These are phyloP conservation scores for Apostichopus japonicus DNA, from an alignment of 35 echinoderm and acorn worm species.

Conservation along the genomic window DNA sequence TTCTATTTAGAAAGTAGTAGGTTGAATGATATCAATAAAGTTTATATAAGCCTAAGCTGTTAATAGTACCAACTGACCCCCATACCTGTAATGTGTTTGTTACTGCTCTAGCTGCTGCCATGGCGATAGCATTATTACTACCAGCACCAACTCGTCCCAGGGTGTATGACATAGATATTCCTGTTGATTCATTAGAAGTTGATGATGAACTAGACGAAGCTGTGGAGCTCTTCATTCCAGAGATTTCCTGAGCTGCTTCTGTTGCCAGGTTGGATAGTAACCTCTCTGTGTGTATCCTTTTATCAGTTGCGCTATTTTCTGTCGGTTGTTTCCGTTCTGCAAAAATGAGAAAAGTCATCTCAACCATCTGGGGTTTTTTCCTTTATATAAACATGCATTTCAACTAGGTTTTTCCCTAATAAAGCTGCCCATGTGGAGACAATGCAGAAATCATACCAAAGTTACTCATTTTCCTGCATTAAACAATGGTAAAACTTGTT, in stretches of 20 bases:
- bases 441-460: background rate
- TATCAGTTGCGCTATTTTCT: constrained; percentile 79
- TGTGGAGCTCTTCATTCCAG: constrained; percentile 49
- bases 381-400: background rate
- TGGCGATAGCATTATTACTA: constrained; percentile 84
- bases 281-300: constrained; percentile 69
- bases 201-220: constrained; percentile 33
- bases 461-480: background rate
- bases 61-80: background rate
- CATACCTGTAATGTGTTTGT: constrained; percentile 96
- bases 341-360: background rate
- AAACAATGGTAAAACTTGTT: background rate
- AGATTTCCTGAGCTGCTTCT: constrained; percentile 77
- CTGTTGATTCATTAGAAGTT: constrained; percentile 24
- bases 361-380: background rate
- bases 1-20: no score
- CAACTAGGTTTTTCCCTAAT: background rate
- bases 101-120: constrained; percentile 97
- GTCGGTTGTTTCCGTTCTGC: constrained; percentile 76
- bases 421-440: background rate
- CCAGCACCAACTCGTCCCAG: constrained; percentile 87
- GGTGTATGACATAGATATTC: constrained; percentile 75
- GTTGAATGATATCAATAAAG: no score
- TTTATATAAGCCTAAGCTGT: no score
- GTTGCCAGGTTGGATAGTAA: constrained; percentile 76